Conservation (phyloP, 92 coral and sea anemone species). For the Parazoanthus atlanticus region DNA sequence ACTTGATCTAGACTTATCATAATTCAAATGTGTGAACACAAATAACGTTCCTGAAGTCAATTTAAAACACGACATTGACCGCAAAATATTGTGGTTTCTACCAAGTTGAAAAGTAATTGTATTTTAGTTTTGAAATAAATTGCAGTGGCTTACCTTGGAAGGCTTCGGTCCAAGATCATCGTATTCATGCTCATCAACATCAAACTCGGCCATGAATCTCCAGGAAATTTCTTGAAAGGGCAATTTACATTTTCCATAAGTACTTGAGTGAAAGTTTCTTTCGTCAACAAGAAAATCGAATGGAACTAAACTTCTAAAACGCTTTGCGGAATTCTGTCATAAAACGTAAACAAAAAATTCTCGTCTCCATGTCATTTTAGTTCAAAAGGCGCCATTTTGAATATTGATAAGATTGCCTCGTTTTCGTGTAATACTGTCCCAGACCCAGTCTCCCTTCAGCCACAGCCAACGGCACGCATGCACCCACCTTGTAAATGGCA, state of each 20-base stretch:
- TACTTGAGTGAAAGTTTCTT: not conserved
- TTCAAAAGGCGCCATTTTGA: slow-evolving; percentile 35
- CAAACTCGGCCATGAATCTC: slow-evolving; percentile 48
- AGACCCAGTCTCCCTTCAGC: slow-evolving; percentile 27
- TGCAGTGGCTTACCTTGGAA: not conserved
- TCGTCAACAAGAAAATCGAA: not conserved
- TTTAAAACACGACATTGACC: not conserved
- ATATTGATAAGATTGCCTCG: slow-evolving; percentile 27
- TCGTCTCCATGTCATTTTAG: slow-evolving; percentile 36
- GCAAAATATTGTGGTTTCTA: not conserved
- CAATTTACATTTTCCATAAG: slow-evolving; percentile 15
- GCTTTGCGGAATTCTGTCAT: not conserved
- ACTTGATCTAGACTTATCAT: too few species aligned
- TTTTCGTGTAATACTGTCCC: not conserved
- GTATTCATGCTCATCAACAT: slow-evolving; percentile 1
- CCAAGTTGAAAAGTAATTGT: not conserved
- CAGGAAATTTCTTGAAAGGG: not conserved
- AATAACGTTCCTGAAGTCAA: not conserved
- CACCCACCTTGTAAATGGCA: too few species aligned
- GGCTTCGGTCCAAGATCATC: slow-evolving; percentile 5
- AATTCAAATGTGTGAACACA: not conserved
- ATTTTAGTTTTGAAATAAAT: not conserved
- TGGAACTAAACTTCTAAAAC: not conserved
- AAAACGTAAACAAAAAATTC: slow-evolving; percentile 24
- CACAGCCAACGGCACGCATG: too few species aligned